Evolutionary conservation across 30 jellyfish, hydroid and myxozoan species (phyloP).

Genomic region (Chrysaora quinquecirrha): DNA sequence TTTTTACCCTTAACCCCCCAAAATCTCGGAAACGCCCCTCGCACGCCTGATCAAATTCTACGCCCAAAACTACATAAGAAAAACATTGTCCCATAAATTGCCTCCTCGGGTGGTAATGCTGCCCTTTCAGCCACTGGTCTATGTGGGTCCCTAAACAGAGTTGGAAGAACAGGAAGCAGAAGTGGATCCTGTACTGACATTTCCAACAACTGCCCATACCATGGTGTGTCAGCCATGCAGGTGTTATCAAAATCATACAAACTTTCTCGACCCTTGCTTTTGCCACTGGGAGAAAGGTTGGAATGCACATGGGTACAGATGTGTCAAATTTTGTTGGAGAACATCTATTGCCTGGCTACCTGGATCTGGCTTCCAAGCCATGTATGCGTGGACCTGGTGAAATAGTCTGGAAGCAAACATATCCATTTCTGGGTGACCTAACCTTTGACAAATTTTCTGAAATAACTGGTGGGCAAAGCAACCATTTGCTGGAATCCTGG

Average conservation of each 20-base stretch:
- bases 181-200: background rate
- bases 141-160: constrained; percentile 5
- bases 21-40: no score
- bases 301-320: constrained; percentile 27
- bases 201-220: constrained; percentile 23
- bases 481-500: constrained; percentile 41
- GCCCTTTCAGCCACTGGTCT: no score
- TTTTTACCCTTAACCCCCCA: no score
- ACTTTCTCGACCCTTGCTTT: constrained; percentile 4
- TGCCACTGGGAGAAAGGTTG: constrained; percentile 32
- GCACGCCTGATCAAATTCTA: no score
- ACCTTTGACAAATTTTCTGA: constrained; percentile 10
- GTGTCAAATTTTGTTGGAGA: constrained; percentile 20
- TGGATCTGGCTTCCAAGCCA: constrained; percentile 68
- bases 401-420: constrained; percentile 50
- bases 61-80: no score
- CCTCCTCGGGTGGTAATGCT: no score
- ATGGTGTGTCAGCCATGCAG: constrained; percentile 54
- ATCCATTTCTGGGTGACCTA: constrained; percentile 30
- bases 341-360: constrained; percentile 24
- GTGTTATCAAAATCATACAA: constrained; percentile 25
- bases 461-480: constrained; percentile 14
- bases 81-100: no score
- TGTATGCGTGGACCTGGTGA: constrained; percentile 37
- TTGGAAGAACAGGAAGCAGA: background rate